Evolutionary conservation across 2,888 invertebrate species (phyloP).

Genomic region (Agrotis clavis): DNA sequence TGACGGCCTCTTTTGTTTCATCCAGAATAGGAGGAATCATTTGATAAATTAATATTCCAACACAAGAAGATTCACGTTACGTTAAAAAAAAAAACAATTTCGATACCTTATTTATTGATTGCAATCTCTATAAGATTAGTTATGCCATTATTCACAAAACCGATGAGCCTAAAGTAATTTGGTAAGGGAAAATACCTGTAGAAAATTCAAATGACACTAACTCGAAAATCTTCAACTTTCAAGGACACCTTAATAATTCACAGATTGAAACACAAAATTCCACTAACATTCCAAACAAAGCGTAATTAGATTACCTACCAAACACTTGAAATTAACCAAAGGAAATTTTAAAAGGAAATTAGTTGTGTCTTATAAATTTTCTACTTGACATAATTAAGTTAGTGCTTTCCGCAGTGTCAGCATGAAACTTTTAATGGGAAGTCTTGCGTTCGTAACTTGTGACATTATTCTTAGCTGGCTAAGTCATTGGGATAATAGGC

Average conservation of each 20-base stretch:
- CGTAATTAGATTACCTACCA: slow-evolving; percentile 52
- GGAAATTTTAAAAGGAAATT: slow-evolving; percentile 65
- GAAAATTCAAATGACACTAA: background rate
- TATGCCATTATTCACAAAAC: too few relatives aligned
- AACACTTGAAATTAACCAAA: slow-evolving; percentile 55
- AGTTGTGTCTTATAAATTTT: slow-evolving; percentile 73
- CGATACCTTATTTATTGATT: too few relatives aligned
- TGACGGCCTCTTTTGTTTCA: too few relatives aligned
- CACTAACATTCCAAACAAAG: slow-evolving; percentile 20
- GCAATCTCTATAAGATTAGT: too few relatives aligned
- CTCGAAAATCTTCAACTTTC: background rate
- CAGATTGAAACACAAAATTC: slow-evolving; percentile 38
- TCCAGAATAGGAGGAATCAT: too few relatives aligned
- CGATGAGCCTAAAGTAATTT: too few relatives aligned
- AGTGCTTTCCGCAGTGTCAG: slow-evolving; percentile 71
- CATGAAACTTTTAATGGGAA: slow-evolving; percentile 80
- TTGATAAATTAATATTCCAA: too few relatives aligned
- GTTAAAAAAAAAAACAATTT: too few relatives aligned
- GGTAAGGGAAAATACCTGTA: too few relatives aligned
- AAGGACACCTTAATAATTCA: slow-evolving; percentile 13
- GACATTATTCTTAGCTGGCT: slow-evolving; percentile 75
- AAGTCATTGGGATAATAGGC: slow-evolving; percentile 68
- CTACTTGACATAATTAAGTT: slow-evolving; percentile 78
- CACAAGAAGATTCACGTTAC: too few relatives aligned
- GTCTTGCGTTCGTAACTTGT: slow-evolving; percentile 73